Conservation (phyloP, 1,140 invertebrate genomes). For the Branchinecta lindahli region DNA sequence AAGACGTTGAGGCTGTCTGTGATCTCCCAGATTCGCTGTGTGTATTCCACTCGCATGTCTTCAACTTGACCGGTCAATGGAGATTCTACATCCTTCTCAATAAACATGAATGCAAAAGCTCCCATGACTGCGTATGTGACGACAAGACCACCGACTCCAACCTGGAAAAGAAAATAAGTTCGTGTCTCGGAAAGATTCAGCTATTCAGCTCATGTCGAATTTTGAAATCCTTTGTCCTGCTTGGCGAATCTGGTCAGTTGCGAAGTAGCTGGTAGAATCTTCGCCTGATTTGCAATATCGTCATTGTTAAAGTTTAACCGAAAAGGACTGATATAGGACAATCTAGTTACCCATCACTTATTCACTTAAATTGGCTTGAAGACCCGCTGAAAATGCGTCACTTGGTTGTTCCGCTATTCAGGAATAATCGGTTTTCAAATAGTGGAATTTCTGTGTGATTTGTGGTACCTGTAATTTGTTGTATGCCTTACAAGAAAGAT, state of each 20-base stretch:
- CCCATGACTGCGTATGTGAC: conserved; percentile 89
- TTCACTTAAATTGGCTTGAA: too few species aligned
- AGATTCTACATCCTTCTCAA: conserved; percentile 56
- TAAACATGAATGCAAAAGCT: conserved; percentile 71
- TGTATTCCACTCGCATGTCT: conserved; percentile 36
- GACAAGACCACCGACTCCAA: conserved; percentile 84
- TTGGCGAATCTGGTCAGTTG: not conserved
- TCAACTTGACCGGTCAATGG: conserved; percentile 32
- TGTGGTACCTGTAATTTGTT: too few species aligned
- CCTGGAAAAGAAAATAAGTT: conserved; percentile 32
- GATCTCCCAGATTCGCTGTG: conserved; percentile 51
- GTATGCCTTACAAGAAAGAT: too few species aligned
- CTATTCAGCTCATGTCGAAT: conserved; percentile 23
- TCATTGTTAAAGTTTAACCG: too few species aligned
- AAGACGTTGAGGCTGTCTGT: conserved; percentile 56
- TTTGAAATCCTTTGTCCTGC: not conserved
- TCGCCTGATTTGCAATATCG: too few species aligned
- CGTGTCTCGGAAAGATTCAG: conserved; percentile 31
- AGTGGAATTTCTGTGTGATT: too few species aligned
- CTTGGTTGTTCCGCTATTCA: too few species aligned
- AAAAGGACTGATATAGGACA: too few species aligned
- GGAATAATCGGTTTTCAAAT: too few species aligned
- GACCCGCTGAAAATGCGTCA: too few species aligned
- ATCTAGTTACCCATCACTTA: too few species aligned
- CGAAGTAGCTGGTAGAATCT: too few species aligned